A percentile compares a stretch with the other conserved stretches of the same genome.
Evolutionary conservation across 2,797 vertebrate genomes (phyloP).

Genomic region (Propithecus perrieri): DNA sequence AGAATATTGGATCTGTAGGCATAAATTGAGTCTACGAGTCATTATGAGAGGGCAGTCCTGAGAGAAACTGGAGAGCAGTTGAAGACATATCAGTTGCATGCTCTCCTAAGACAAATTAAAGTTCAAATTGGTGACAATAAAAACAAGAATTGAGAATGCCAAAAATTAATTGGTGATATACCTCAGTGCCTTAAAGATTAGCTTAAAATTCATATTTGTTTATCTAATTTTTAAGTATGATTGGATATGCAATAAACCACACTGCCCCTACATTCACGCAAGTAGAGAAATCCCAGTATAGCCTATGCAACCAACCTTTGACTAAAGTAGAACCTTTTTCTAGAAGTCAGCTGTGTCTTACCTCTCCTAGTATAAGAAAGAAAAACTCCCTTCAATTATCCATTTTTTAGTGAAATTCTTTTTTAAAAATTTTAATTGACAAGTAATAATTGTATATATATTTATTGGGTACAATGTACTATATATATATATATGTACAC

Average conservation of each 20-base stretch:
- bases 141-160: neutral
- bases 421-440: neutral
- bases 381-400: conserved; percentile 92
- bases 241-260: conserved; percentile 89
- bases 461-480: neutral
- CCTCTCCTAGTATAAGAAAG: conserved; percentile 93
- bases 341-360: conserved; percentile 86
- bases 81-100: neutral
- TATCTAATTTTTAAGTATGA: conserved; percentile 95
- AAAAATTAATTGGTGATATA: neutral
- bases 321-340: conserved; percentile 45
- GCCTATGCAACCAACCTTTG: conserved; percentile 74
- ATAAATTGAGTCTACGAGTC: neutral
- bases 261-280: conserved; percentile 92
- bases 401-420: conserved; percentile 85
- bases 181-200: conserved; percentile 82
- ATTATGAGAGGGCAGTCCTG: neutral
- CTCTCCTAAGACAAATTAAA: neutral
- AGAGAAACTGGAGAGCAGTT: neutral
- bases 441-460: neutral
- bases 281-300: conserved; percentile 81
- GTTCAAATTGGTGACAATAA: neutral
- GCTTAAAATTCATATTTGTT: conserved; percentile 93
- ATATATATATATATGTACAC: neutral
- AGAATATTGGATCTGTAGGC: neutral